Conservation (phyloP, 2,113 vertebrate species). For the Collichthys lucidus region DNA sequence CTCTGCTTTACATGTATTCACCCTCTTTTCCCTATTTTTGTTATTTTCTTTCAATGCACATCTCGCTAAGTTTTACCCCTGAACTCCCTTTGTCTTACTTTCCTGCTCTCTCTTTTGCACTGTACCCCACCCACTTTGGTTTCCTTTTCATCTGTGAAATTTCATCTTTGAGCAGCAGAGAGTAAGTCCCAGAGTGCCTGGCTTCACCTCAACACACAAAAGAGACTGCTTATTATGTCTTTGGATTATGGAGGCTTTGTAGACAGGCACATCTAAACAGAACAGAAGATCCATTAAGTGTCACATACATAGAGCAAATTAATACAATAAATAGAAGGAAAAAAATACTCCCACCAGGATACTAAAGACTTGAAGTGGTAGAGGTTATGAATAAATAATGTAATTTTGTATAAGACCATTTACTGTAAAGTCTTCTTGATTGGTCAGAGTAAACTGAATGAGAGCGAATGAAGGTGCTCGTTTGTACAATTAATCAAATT, state of each 20-base stretch:
- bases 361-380: conserved; percentile 8
- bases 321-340: conserved; percentile 18
- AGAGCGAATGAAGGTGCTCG: neutral
- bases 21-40: conserved; percentile 8
- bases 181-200: conserved; percentile 40
- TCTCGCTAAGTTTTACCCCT: conserved; percentile 23
- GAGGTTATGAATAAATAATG: conserved; percentile 15
- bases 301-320: conserved; percentile 23
- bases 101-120: conserved; percentile 28
- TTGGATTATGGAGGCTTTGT: conserved; percentile 25
- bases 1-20: neutral
- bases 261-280: conserved; percentile 31
- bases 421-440: neutral
- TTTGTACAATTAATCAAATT: neutral
- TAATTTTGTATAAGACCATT: neutral
- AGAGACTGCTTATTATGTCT: conserved; percentile 46
- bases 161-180: conserved; percentile 52
- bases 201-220: conserved; percentile 52
- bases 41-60: neutral
- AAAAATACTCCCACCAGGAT: neutral
- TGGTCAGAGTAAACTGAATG: neutral
- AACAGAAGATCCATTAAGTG: conserved; percentile 14
- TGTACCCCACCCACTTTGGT: conserved; percentile 56
- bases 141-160: conserved; percentile 72
- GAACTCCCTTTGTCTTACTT: conserved; percentile 25